These are phyloP conservation scores for Mylabris sibirica DNA, from an alignment of 2,888 invertebrate species.

Conservation along the genomic window DNA sequence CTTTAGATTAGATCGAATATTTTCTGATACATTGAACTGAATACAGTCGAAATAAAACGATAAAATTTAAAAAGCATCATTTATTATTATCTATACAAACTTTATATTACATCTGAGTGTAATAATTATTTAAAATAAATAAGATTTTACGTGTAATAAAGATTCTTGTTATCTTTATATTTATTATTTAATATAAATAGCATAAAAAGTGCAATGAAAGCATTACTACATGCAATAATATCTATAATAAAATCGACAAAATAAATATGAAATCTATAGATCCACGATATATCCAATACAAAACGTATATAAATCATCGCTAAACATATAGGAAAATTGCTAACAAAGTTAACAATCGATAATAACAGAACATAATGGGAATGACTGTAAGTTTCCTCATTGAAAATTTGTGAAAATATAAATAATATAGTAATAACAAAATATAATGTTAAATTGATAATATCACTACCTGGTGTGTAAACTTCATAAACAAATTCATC, in stretches of 20 bases:
- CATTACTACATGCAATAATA: conserved; percentile 21
- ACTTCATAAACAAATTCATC: conserved; percentile 26
- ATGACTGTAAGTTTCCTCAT: neutral
- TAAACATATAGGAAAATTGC: conserved; percentile 26
- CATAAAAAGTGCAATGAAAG: conserved; percentile 24
- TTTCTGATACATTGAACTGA: no score
- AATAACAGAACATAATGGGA: conserved; percentile 24
- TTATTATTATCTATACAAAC: no score
- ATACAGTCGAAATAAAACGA: no score
- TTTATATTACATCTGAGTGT: neutral
- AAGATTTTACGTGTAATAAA: neutral
- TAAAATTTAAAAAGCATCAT: no score
- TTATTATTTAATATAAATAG: conserved; percentile 23
- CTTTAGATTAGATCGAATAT: no score
- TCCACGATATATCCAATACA: conserved; percentile 28
- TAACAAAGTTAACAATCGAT: conserved; percentile 28
- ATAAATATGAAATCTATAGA: conserved; percentile 26
- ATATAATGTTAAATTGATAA: conserved; percentile 23
- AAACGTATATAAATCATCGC: conserved; percentile 29
- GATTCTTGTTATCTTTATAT: neutral
- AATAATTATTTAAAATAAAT: neutral
- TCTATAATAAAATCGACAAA: conserved; percentile 29
- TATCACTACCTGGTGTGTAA: conserved; percentile 26
- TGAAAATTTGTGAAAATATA: conserved; percentile 21
- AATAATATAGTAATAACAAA: conserved; percentile 20